Percentiles rank a stretch among this genome's conserved stretches.
Evolutionary conservation across 2,113 vertebrate species (phyloP).

Genomic region (Zosterops lateralis): DNA sequence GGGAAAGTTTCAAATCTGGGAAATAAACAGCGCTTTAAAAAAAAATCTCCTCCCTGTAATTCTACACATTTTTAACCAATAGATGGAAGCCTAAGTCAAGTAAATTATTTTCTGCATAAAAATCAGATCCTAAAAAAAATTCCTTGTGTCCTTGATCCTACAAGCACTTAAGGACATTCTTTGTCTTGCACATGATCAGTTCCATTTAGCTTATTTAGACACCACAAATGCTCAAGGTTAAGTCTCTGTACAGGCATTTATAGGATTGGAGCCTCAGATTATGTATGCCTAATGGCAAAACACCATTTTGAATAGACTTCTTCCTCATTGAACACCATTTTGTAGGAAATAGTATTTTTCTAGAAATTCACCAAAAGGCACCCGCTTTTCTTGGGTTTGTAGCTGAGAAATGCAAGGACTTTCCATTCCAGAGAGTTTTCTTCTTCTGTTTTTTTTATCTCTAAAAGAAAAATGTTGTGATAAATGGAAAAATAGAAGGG

Average conservation of each 20-base stretch:
- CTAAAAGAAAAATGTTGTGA: neutral
- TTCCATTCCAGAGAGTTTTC: neutral
- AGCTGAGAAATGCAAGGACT: neutral
- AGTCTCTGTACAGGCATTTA: neutral
- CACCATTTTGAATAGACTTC: neutral
- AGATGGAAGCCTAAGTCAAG: neutral
- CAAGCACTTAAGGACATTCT: neutral
- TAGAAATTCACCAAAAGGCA: neutral
- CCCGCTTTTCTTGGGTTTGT: neutral
- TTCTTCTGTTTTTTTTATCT: neutral
- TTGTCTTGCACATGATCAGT: neutral
- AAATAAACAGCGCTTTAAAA: neutral
- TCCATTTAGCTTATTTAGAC: neutral
- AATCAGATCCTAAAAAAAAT: neutral
- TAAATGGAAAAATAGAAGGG: neutral
- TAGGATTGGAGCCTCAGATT: neutral
- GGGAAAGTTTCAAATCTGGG: neutral
- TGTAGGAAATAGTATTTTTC: neutral
- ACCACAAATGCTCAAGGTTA: neutral
- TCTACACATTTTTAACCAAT: neutral
- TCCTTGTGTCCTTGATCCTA: conserved; percentile 1
- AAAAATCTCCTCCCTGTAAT: neutral
- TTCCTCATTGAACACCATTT: neutral
- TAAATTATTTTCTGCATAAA: conserved; percentile 5
- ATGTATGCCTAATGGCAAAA: neutral